phyloP scores from a whole-genome alignment of 2,888 invertebrate species.

The Biston stratarius region DNA sequence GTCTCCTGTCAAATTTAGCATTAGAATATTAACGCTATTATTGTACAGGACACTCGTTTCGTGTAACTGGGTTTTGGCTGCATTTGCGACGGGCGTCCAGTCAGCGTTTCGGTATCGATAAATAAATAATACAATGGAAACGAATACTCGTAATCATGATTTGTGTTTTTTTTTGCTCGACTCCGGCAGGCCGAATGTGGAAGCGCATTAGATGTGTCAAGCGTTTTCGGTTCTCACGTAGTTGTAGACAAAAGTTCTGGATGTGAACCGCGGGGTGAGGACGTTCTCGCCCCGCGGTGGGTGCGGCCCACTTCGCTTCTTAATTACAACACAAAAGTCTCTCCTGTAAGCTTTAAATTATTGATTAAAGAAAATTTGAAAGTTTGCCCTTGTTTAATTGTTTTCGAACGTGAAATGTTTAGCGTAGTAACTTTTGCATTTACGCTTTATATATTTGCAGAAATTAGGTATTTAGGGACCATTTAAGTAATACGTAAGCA shows the following conservation, averaged over 20 bases:
- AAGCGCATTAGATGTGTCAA: slow-evolving; percentile 62
- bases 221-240: slow-evolving; percentile 55
- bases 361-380: slow-evolving; percentile 84
- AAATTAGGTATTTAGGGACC: no score
- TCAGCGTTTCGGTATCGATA: slow-evolving; percentile 42
- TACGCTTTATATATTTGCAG: no score
- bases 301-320: slow-evolving; percentile 54
- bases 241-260: slow-evolving; percentile 55
- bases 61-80: not conserved
- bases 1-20: not conserved
- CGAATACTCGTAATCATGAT: slow-evolving; percentile 62
- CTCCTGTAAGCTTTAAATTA: slow-evolving; percentile 85
- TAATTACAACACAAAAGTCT: slow-evolving; percentile 70
- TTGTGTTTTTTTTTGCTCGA: slow-evolving; percentile 54
- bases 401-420: not conserved
- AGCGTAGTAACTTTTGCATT: no score
- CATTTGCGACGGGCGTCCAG: slow-evolving; percentile 5
- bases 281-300: slow-evolving; percentile 10
- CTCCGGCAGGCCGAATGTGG: slow-evolving; percentile 43
- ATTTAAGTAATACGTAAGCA: no score
- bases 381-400: slow-evolving; percentile 73
- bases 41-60: not conserved
- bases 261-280: slow-evolving; percentile 53
- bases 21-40: not conserved
- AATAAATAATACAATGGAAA: slow-evolving; percentile 46